Evolutionary conservation across 1,140 invertebrate genomes (phyloP).

Genomic region (Drosophila quadrilineata): DNA sequence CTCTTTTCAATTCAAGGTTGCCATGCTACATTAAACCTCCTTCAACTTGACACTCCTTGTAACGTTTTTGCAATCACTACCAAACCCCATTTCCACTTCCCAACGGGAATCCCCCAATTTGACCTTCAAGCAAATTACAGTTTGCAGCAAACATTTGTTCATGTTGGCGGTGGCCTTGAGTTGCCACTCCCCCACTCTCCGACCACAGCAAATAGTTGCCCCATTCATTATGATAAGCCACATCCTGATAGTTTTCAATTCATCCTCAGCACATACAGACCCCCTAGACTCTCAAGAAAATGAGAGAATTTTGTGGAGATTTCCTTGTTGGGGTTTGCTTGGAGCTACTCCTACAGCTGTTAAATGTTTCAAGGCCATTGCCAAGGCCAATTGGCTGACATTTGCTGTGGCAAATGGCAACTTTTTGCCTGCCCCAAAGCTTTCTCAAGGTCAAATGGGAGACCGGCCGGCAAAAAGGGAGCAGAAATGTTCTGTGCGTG

Average conservation of each 20-base stretch:
- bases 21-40: neutral
- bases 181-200: conserved; percentile 10
- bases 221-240: conserved; percentile 73
- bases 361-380: conserved; percentile 61
- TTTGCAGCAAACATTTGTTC: conserved; percentile 53
- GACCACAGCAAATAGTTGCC: conserved; percentile 10
- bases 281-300: conserved; percentile 13
- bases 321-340: conserved; percentile 23
- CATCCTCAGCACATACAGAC: neutral
- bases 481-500: conserved; percentile 53
- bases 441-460: conserved; percentile 64
- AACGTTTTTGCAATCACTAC: neutral
- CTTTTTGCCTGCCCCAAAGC: conserved; percentile 49
- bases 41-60: conserved; percentile 1
- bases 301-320: conserved; percentile 19
- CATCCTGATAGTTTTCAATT: conserved; percentile 46
- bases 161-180: conserved; percentile 51
- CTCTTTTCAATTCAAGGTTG: neutral
- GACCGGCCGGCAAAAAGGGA: conserved; percentile 62
- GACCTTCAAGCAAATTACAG: conserved; percentile 61
- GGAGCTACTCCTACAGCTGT: conserved; percentile 25
- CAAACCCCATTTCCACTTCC: conserved; percentile 55
- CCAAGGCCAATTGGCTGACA: conserved; percentile 57
- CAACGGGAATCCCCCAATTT: conserved; percentile 22
- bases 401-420: conserved; percentile 35